Evolutionary conservation across 2,113 vertebrate genomes (phyloP).

Genomic region (Donacobius atricapilla): DNA sequence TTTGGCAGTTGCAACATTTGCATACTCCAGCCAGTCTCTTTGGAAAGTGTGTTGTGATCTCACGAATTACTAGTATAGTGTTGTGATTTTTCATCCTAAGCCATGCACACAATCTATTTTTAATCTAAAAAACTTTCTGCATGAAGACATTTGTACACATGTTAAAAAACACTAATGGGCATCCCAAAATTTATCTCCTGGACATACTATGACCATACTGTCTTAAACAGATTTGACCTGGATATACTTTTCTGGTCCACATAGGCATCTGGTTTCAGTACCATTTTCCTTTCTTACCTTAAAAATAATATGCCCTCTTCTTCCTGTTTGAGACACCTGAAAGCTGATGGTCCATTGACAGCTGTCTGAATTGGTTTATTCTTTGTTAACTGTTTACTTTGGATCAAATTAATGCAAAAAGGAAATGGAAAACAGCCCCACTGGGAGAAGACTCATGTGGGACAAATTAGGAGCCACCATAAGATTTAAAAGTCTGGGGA

Average conservation of each 20-base stretch:
- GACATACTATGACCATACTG: not conserved
- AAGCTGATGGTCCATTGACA: constrained; percentile 61
- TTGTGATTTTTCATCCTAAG: not conserved
- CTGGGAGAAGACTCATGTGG: constrained; percentile 73
- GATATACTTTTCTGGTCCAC: not conserved
- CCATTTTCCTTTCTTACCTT: not conserved
- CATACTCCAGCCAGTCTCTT: not conserved
- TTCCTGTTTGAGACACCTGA: constrained; percentile 53
- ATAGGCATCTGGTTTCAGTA: not conserved
- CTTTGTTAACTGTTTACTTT: constrained; percentile 67
- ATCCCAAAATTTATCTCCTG: not conserved
- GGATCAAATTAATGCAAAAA: constrained; percentile 54
- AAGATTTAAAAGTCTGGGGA: constrained; percentile 56
- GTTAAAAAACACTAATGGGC: not conserved
- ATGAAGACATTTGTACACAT: not conserved
- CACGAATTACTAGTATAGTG: not conserved
- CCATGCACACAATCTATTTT: not conserved
- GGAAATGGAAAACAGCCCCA: constrained; percentile 56
- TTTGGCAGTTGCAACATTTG: not conserved
- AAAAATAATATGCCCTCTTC: not conserved
- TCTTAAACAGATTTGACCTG: not conserved
- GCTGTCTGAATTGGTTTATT: constrained; percentile 69
- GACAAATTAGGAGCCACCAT: constrained; percentile 78
- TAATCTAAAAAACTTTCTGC: not conserved
- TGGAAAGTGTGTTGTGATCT: not conserved